phyloP scores from a whole-genome alignment of 2,797 vertebrate genomes.

The Triplophysa yarkandensis region DNA sequence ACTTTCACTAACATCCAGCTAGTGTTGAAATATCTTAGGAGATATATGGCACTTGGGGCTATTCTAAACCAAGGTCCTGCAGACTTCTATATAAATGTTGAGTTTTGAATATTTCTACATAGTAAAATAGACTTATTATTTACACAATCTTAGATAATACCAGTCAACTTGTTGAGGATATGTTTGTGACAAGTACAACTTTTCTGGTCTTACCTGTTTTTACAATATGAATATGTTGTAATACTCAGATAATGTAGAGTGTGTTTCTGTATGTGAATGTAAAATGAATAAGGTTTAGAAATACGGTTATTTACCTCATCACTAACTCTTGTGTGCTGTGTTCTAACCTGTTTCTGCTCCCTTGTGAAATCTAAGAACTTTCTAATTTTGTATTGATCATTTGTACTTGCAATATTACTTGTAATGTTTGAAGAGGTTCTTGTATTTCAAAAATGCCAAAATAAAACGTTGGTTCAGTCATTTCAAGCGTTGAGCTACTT shows the following conservation, averaged over 20 bases:
- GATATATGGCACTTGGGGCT: conserved; percentile 2
- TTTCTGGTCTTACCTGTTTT: conserved; percentile 59
- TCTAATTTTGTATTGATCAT: conserved; percentile 78
- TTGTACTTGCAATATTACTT: conserved; percentile 80
- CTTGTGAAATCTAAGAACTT: conserved; percentile 72
- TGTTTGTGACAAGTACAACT: conserved; percentile 44
- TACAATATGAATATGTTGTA: conserved; percentile 66
- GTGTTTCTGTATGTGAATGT: conserved; percentile 69
- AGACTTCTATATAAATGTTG: conserved; percentile 45
- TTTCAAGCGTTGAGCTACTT: conserved; percentile 26
- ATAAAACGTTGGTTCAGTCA: conserved; percentile 64
- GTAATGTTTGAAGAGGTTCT: conserved; percentile 68
- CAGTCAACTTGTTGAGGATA: conserved; percentile 56
- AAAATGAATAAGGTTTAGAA: conserved; percentile 64
- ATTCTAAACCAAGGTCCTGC: background rate
- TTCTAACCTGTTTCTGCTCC: conserved; percentile 71
- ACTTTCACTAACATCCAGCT: background rate
- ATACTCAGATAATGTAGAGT: conserved; percentile 62
- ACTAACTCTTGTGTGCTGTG: conserved; percentile 69
- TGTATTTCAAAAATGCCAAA: conserved; percentile 67
- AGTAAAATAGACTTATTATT: conserved; percentile 56
- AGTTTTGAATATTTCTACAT: conserved; percentile 59
- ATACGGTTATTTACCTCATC: conserved; percentile 66
- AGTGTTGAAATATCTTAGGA: conserved; percentile 26
- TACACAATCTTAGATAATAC: conserved; percentile 44